Conservation (phyloP, 2,113 vertebrate species). For the Podiceps cristatus region DNA sequence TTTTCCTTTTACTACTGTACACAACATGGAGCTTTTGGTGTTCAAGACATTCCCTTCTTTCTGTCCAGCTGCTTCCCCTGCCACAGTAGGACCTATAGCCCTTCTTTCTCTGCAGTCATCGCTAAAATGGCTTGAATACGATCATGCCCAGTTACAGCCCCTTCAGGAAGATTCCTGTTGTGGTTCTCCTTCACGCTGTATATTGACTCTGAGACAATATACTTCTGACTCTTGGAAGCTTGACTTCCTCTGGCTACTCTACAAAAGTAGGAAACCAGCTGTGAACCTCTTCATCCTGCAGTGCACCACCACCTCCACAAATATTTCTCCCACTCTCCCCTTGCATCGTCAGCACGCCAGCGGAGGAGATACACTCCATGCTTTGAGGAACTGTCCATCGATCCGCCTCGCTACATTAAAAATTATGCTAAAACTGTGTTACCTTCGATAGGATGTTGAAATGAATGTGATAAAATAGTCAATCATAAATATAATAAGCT, state of each 20-base stretch:
- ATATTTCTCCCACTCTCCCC: not conserved
- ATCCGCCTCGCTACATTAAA: not conserved
- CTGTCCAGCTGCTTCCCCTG: not conserved
- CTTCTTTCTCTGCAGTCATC: not conserved
- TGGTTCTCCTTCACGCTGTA: not conserved
- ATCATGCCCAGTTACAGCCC: not conserved
- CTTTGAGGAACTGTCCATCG: not conserved
- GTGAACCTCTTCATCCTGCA: not conserved
- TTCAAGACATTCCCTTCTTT: not conserved
- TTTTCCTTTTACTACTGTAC: not conserved
- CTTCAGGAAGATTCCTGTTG: not conserved
- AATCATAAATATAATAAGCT: not conserved
- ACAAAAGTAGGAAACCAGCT: not conserved
- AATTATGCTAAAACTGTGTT: not conserved
- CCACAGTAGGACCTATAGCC: not conserved
- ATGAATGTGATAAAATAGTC: not conserved
- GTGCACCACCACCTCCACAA: not conserved
- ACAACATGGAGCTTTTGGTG: not conserved
- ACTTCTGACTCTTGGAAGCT: not conserved
- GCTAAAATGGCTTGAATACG: not conserved
- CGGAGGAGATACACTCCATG: not conserved
- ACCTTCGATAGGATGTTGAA: not conserved
- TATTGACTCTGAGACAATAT: not conserved
- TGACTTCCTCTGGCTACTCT: not conserved
- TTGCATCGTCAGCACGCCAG: not conserved